Evolutionary conservation across 2,797 vertebrate genomes (phyloP).

Genomic region (Dendrocincla tyrannina): DNA sequence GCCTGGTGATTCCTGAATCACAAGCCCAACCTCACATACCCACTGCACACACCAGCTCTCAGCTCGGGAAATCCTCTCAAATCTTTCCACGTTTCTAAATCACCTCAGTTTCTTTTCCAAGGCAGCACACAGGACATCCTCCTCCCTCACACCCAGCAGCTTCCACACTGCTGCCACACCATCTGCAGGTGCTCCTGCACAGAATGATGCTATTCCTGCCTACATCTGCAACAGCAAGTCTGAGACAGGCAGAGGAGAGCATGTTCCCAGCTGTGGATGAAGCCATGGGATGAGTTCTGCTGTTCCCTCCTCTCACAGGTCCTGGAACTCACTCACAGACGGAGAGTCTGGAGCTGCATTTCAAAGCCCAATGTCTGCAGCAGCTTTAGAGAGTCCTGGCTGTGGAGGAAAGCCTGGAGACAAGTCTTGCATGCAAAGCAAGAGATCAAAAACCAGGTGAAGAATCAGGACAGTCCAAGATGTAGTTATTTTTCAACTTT

Average conservation of each 20-base stretch:
- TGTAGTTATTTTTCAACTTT: not conserved
- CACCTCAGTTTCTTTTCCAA: not conserved
- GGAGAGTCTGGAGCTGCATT: not conserved
- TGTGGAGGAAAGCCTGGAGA: slow-evolving; percentile 13
- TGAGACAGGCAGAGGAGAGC: not conserved
- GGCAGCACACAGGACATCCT: not conserved
- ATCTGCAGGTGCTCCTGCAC: not conserved
- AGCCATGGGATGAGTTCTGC: not conserved
- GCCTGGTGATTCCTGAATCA: not conserved
- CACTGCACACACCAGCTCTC: not conserved
- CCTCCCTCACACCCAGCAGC: rapidly evolving
- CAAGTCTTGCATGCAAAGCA: slow-evolving; percentile 23
- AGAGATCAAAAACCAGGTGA: slow-evolving; percentile 45
- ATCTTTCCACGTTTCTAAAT: not conserved
- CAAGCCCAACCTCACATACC: rapidly evolving
- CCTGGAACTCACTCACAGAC: not conserved
- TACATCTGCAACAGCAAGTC: not conserved
- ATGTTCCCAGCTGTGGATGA: rapidly evolving
- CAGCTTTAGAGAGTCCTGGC: not conserved
- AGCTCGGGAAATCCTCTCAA: not conserved
- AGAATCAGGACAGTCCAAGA: not conserved
- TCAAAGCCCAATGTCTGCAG: not conserved
- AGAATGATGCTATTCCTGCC: not conserved
- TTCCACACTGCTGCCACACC: rapidly evolving
- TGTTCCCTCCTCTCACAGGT: rapidly evolving